Evolutionary conservation across 2,888 invertebrate genomes (phyloP), one percentile per base, ranked within the genome.

Genomic region (Fissipunctia ypsillon): DNA sequence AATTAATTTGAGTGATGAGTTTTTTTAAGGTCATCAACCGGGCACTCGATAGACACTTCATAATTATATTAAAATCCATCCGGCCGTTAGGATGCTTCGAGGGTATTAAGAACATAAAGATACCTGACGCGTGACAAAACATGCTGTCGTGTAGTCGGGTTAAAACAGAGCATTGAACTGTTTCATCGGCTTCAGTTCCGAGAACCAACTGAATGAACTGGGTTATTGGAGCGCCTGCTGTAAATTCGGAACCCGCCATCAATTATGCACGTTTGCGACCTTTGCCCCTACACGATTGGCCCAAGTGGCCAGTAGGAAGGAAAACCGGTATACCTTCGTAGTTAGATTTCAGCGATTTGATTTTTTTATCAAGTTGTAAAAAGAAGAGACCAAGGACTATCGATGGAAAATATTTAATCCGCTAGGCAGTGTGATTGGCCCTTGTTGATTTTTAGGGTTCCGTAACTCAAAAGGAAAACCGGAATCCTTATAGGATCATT

Each of bases 191-290:
- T 45, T 6, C 31, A 52, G 22, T 79, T 60, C 41, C 12, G 19
- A 73, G 80, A 78, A 78, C 14, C 25, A 45, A 7, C 38, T 25
- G 7, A 50, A 73, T 63, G 38, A 73, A 78, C 63, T 67, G 25
- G 80, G 73, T 73, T 80, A 73, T 57, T 31, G 22, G 73, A 81
- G 28, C 64, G 35, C 9, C 59, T 74, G 45, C 68, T 68, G 52
- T 54, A 48, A 68, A 65, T 75, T 65, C 16, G 14, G 38, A 41
- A 67, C 22, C 38, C 19, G 38, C 31, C 16, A 64, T 80, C 22
- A 64, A 81, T 81, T 45, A 80, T 80, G 57, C 31, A 76, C 35
- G 50, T 60, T 54, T 31, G 25, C 25, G 31, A 67, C 63, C 67
- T 50, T 52, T 63, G 31, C 14, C 22, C 9, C 10, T 38, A 48